phyloP scores from a whole-genome alignment of 2,888 invertebrate genomes.

The Agriopis marginaria region DNA sequence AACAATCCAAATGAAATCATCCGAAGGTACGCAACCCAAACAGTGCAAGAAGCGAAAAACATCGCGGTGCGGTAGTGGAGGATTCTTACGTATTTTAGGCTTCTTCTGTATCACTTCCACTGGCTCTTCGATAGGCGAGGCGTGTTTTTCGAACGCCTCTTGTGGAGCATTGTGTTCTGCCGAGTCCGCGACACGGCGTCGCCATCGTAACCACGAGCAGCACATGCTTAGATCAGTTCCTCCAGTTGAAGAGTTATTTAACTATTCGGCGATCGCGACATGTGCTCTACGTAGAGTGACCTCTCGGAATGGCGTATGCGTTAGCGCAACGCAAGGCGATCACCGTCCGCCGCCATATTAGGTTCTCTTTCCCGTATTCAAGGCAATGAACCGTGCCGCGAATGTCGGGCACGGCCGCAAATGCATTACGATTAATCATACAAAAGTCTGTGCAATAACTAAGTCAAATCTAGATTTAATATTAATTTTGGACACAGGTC shows the following conservation, averaged over 20 bases:
- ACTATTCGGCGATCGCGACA: slow-evolving; percentile 45
- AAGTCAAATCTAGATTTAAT: slow-evolving; percentile 11
- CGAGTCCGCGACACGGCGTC: slow-evolving; percentile 75
- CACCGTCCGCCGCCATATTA: slow-evolving; percentile 78
- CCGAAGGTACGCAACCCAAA: slow-evolving; percentile 45
- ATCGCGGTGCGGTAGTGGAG: slow-evolving; percentile 49
- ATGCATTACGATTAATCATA: slow-evolving; percentile 40
- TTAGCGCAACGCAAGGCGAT: slow-evolving; percentile 82
- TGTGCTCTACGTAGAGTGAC: slow-evolving; percentile 70
- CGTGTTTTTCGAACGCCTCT: slow-evolving; percentile 70
- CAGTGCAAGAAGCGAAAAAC: slow-evolving; percentile 63
- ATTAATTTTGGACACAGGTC: slow-evolving; percentile 28
- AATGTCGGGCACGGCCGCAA: slow-evolving; percentile 50
- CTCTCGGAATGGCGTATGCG: slow-evolving; percentile 73
- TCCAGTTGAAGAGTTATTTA: neutral
- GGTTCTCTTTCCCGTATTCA: slow-evolving; percentile 77
- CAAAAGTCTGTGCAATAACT: slow-evolving; percentile 18
- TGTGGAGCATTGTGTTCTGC: slow-evolving; percentile 59
- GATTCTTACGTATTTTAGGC: slow-evolving; percentile 75
- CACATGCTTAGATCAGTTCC: slow-evolving; percentile 66
- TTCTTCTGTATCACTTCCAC: slow-evolving; percentile 58
- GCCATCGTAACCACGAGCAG: slow-evolving; percentile 80
- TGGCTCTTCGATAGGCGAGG: slow-evolving; percentile 52
- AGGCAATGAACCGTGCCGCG: slow-evolving; percentile 83
- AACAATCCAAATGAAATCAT: slow-evolving; percentile 42